Percentiles rank a stretch among this genome's conserved stretches.
phyloP scores from a whole-genome alignment of 2,113 vertebrate genomes.

The Pluvianellus socialis region DNA sequence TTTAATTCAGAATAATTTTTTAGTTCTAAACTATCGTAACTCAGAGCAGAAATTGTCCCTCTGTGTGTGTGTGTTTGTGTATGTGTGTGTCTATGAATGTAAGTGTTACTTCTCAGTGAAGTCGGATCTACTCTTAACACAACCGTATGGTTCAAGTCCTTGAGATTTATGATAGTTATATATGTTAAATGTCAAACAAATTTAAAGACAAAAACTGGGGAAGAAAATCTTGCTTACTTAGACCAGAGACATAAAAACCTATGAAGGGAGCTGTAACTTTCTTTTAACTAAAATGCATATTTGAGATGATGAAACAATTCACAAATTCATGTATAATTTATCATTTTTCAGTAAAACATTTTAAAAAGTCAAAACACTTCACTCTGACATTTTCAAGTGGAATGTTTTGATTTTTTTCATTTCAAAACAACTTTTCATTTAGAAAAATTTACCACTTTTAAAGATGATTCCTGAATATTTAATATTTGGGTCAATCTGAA shows the following conservation, averaged over 20 bases:
- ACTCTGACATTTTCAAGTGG: slow-evolving; percentile 54
- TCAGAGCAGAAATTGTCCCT: neutral
- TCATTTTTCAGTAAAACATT: slow-evolving; percentile 41
- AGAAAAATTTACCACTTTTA: slow-evolving; percentile 11
- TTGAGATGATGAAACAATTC: slow-evolving; percentile 50
- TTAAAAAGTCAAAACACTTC: slow-evolving; percentile 63
- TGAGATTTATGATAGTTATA: neutral
- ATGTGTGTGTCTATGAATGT: neutral
- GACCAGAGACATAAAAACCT: neutral
- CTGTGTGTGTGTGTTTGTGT: fast-evolving
- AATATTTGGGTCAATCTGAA: neutral
- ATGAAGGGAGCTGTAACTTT: neutral
- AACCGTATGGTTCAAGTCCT: neutral
- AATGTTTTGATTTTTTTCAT: slow-evolving; percentile 49
- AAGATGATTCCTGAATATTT: neutral
- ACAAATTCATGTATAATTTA: slow-evolving; percentile 61
- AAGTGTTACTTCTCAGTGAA: neutral
- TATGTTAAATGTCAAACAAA: slow-evolving; percentile 33
- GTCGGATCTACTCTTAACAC: neutral
- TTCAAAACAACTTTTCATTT: slow-evolving; percentile 57
- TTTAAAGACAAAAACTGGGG: neutral
- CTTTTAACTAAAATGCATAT: slow-evolving; percentile 23
- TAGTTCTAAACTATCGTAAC: neutral
- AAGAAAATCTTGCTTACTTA: neutral
- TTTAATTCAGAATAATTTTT: neutral